Conservation (phyloP, 2,797 vertebrate genomes). For the Pangasius macronema region DNA sequence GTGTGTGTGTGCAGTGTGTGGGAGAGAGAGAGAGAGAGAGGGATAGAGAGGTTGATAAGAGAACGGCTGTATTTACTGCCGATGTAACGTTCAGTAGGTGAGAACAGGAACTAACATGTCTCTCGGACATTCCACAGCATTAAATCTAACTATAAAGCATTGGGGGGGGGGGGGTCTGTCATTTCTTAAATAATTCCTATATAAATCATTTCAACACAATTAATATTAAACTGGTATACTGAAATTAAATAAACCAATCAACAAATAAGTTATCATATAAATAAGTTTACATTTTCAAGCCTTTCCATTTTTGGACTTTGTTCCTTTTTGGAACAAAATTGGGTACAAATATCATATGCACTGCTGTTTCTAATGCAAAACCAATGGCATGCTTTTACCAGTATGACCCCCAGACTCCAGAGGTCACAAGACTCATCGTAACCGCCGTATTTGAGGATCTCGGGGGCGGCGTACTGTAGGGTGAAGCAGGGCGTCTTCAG, state of each 20-base stretch:
- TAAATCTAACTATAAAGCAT: not conserved
- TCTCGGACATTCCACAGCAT: not conserved
- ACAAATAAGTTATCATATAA: not conserved
- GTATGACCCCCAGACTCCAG: slow-evolving; percentile 96
- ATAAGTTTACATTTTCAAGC: not conserved
- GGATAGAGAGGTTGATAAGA: not conserved
- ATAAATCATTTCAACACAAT: not conserved
- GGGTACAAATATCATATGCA: not conserved
- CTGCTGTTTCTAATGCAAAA: not conserved
- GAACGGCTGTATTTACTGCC: not conserved
- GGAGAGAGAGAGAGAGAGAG: not conserved
- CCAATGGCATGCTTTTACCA: slow-evolving; percentile 79
- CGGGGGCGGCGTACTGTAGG: slow-evolving; percentile 95
- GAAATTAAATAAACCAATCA: not conserved
- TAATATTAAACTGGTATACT: not conserved
- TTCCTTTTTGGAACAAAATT: not conserved
- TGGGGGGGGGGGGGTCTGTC: too few species aligned
- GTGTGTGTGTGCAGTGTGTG: not conserved
- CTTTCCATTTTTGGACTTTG: not conserved
- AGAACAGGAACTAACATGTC: not conserved
- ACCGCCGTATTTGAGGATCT: slow-evolving; percentile 92
- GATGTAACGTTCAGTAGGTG: not conserved
- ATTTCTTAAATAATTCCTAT: too few species aligned
- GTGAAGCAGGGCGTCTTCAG: slow-evolving; percentile 98
- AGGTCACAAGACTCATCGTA: slow-evolving; percentile 99